A percentile compares a stretch with the other conserved stretches of the same genome.
phyloP scores from a whole-genome alignment of 2,113 vertebrate species.

The Cricetomys ansorgei region DNA sequence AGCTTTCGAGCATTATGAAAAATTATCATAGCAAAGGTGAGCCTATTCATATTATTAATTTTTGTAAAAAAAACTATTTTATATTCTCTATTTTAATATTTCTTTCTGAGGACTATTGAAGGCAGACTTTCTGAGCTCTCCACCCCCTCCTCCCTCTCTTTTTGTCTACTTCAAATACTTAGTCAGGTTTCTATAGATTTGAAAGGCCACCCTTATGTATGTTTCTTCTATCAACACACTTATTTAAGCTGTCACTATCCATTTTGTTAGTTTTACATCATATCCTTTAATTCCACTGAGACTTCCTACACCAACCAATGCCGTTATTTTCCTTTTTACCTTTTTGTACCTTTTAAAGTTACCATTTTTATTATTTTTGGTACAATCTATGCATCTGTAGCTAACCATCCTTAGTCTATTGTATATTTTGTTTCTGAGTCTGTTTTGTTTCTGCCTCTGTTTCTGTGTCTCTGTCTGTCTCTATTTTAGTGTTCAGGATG shows the following conservation, averaged over 20 bases:
- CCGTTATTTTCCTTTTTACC: background rate
- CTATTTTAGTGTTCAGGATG: background rate
- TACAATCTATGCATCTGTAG: rapidly evolving
- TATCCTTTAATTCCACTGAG: background rate
- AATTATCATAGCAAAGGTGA: background rate
- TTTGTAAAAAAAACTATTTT: background rate
- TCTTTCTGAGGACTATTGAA: background rate
- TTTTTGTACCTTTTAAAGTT: background rate
- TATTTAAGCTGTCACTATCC: background rate
- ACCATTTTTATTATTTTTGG: background rate
- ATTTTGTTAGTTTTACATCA: background rate
- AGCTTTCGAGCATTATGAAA: background rate
- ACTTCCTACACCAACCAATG: background rate
- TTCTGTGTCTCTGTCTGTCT: background rate
- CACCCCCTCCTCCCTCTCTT: background rate
- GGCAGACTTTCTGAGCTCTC: background rate
- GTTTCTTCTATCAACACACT: background rate
- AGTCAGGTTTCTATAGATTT: background rate
- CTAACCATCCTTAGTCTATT: background rate
- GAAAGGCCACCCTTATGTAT: background rate
- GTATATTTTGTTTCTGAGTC: too few species aligned
- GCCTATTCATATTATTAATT: background rate
- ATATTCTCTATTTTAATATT: background rate
- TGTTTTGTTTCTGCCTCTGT: background rate
- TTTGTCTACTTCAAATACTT: background rate